Percentiles rank a stretch among this genome's conserved stretches.
phyloP scores from a whole-genome alignment of 2,113 vertebrate genomes.

The Eretmochelys imbricata region DNA sequence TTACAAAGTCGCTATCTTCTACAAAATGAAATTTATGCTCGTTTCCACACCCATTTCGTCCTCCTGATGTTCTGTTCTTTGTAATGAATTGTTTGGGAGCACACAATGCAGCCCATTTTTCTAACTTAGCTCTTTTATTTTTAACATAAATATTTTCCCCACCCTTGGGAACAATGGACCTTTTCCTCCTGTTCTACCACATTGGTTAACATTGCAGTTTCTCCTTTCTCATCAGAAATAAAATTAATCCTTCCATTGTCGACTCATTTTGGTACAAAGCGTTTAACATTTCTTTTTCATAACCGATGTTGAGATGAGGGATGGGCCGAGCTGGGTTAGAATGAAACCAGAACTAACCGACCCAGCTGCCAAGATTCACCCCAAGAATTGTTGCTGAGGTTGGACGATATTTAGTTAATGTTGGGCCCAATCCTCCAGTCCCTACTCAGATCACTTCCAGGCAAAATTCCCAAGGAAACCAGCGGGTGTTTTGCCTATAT shows the following conservation, averaged over 20 bases:
- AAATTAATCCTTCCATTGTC: neutral
- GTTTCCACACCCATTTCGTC: neutral
- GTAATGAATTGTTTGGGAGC: neutral
- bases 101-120: neutral
- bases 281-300: neutral
- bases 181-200: neutral
- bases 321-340: neutral
- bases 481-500: neutral
- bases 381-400: neutral
- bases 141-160: constrained; percentile 26
- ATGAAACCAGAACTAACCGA: rapidly evolving
- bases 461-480: neutral
- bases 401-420: neutral
- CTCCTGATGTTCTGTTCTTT: neutral
- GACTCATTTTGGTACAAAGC: neutral
- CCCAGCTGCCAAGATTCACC: neutral
- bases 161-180: neutral
- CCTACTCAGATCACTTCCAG: neutral
- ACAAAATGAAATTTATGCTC: neutral
- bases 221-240: neutral
- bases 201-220: neutral
- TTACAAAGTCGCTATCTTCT: neutral
- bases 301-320: neutral
- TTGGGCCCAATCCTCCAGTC: neutral
- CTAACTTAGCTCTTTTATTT: constrained; percentile 26